A percentile compares a stretch with the other conserved stretches of the same genome.
Evolutionary conservation across 2,797 vertebrate species (phyloP).

Genomic region (Stomatorhinus walkeri): DNA sequence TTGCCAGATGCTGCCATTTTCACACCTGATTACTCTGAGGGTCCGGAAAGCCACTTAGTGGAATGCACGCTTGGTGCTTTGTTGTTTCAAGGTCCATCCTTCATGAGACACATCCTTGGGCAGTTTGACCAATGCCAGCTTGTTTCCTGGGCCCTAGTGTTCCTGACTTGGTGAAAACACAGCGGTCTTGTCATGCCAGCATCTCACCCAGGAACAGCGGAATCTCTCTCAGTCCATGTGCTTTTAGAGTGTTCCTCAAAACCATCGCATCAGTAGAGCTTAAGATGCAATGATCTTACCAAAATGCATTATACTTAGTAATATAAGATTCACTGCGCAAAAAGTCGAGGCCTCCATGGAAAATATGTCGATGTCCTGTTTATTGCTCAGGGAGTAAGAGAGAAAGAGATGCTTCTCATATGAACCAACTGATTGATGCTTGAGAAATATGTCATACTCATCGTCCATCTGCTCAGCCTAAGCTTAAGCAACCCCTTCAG

Average conservation of each 20-base stretch:
- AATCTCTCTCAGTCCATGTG: background rate
- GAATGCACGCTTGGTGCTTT: conserved; percentile 34
- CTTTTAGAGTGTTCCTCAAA: background rate
- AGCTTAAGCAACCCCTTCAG: conserved; percentile 24
- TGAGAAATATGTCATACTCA: conserved; percentile 32
- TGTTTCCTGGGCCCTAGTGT: background rate
- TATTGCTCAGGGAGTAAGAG: background rate
- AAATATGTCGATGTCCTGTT: background rate
- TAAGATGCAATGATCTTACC: background rate
- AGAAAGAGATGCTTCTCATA: conserved; percentile 7
- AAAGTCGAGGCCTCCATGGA: background rate
- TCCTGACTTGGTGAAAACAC: background rate
- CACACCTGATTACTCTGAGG: conserved; percentile 49
- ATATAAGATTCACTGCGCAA: background rate
- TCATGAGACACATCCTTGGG: background rate
- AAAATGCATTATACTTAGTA: background rate
- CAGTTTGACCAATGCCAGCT: background rate
- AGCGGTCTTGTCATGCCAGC: background rate
- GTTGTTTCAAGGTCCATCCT: conserved; percentile 10
- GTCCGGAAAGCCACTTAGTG: conserved; percentile 41
- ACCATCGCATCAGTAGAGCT: background rate
- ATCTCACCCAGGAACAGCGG: background rate
- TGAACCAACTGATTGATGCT: conserved; percentile 24
- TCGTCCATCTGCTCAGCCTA: conserved; percentile 28
- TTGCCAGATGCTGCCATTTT: conserved; percentile 40